A percentile compares a stretch with the other conserved stretches of the same genome.
Evolutionary conservation across 2,888 invertebrate species (phyloP).

Genomic region (Agelastica alni): DNA sequence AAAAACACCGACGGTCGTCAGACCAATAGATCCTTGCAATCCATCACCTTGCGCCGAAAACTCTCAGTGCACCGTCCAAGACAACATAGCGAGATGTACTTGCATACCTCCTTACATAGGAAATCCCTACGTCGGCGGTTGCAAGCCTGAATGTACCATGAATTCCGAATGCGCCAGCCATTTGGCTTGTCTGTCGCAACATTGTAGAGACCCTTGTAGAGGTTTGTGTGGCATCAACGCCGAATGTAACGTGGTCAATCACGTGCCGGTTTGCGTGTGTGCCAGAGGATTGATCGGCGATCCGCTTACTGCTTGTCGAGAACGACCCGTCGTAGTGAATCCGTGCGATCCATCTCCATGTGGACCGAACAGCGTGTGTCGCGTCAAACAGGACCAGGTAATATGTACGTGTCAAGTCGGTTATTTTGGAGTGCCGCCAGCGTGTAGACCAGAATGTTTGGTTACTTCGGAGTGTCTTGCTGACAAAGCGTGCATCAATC

Average conservation of each 20-base stretch:
- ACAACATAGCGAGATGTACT: constrained; percentile 73
- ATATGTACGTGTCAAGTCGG: constrained; percentile 66
- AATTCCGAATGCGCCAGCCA: constrained; percentile 80
- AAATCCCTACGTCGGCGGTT: constrained; percentile 83
- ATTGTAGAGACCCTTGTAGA: constrained; percentile 84
- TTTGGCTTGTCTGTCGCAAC: constrained; percentile 79
- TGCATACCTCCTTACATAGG: constrained; percentile 88
- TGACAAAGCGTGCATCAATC: constrained; percentile 65
- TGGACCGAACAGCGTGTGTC: constrained; percentile 65
- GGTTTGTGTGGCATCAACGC: constrained; percentile 84
- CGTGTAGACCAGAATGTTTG: constrained; percentile 65
- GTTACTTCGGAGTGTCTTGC: constrained; percentile 65
- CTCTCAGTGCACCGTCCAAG: constrained; percentile 73
- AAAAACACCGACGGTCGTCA: constrained; percentile 51
- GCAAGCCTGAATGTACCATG: constrained; percentile 82
- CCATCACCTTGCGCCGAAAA: constrained; percentile 86
- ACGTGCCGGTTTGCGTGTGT: constrained; percentile 82
- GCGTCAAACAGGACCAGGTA: constrained; percentile 61
- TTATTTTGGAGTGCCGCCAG: constrained; percentile 64
- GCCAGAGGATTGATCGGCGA: constrained; percentile 77
- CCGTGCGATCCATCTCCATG: constrained; percentile 67
- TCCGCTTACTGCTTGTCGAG: constrained; percentile 79
- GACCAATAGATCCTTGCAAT: constrained; percentile 66
- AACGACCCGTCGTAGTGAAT: constrained; percentile 57
- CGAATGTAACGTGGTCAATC: constrained; percentile 80